Percentiles rank a stretch among this genome's conserved stretches.
Conservation (phyloP, 1,140 invertebrate genomes). For the Plectrocnemia conspersa region DNA sequence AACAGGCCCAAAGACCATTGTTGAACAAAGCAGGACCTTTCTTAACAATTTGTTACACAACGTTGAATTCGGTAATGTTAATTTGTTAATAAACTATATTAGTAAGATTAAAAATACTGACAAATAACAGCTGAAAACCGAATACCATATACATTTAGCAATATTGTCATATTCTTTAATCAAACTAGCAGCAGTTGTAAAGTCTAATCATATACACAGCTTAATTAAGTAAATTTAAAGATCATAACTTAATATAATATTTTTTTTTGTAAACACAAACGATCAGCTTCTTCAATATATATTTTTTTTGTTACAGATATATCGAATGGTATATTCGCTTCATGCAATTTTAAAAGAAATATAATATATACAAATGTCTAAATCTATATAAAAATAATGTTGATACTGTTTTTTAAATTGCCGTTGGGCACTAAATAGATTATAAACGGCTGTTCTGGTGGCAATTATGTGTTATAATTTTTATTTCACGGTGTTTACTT, state of each 20-base stretch:
- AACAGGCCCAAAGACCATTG: constrained; percentile 14
- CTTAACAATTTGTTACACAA: not conserved
- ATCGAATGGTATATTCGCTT: constrained; percentile 8
- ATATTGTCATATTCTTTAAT: not conserved
- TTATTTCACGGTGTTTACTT: no score
- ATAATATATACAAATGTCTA: no score
- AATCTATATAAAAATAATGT: no score
- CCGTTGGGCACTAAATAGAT: no score
- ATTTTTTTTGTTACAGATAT: constrained; percentile 9
- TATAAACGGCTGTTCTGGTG: no score
- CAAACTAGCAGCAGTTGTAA: not conserved
- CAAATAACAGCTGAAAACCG: not conserved
- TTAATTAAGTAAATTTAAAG: not conserved
- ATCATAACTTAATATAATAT: not conserved
- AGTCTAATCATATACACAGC: not conserved
- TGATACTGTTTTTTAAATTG: no score
- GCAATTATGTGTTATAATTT: no score
- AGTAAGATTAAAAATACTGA: not conserved
- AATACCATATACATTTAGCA: no score
- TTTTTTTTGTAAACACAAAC: not conserved
- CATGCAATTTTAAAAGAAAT: constrained; percentile 5
- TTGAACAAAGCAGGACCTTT: constrained; percentile 7
- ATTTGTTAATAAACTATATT: not conserved
- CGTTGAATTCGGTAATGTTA: not conserved
- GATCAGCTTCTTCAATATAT: not conserved